Percentiles rank a stretch among this genome's conserved stretches.
Evolutionary conservation across 2,113 vertebrate species (phyloP).

Genomic region (Eurystomus gularis): DNA sequence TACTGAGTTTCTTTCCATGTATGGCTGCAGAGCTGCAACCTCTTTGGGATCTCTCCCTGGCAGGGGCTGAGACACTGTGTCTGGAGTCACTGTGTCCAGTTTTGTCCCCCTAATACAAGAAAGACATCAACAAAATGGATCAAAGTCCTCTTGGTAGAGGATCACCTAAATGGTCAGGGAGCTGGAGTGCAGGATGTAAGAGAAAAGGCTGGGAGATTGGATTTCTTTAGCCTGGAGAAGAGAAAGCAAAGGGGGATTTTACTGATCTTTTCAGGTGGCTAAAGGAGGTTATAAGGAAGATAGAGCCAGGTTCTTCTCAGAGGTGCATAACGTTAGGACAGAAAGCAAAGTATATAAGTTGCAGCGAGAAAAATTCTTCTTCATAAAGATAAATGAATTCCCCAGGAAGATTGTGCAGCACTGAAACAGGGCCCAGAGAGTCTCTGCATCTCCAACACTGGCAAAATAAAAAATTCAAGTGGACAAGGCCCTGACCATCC

Average conservation of each 20-base stretch:
- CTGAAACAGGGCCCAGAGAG: background rate
- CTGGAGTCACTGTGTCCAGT: background rate
- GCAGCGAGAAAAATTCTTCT: background rate
- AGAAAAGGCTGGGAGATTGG: background rate
- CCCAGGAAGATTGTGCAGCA: background rate
- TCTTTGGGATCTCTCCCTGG: background rate
- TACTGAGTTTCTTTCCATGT: background rate
- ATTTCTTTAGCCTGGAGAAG: background rate
- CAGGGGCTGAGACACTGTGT: background rate
- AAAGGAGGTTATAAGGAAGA: background rate
- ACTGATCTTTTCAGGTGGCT: background rate
- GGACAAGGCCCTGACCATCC: background rate
- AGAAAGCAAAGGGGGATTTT: background rate
- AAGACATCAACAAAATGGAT: background rate
- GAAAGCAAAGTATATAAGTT: background rate
- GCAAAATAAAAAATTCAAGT: background rate
- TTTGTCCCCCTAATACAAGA: background rate
- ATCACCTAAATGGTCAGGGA: background rate
- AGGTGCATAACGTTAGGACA: background rate
- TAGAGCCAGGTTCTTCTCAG: background rate
- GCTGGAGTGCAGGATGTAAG: background rate
- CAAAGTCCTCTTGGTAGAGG: background rate
- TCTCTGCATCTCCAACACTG: background rate
- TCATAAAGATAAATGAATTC: background rate
- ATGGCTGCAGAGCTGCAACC: background rate